Percentiles rank a stretch among this genome's conserved stretches.
Conservation (phyloP, 2,113 vertebrate genomes). For the Periophthalmus modestus region DNA sequence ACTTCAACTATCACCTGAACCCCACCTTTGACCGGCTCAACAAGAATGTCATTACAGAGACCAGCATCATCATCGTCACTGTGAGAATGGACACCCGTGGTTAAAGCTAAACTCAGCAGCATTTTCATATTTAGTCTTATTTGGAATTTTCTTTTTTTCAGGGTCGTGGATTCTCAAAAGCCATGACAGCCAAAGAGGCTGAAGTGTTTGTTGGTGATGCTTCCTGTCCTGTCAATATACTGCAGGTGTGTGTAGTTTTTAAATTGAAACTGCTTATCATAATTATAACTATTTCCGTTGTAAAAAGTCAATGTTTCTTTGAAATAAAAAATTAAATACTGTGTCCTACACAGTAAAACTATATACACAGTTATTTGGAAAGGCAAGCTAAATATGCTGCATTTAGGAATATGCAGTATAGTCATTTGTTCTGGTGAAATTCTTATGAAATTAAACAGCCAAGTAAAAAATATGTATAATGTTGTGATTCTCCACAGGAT, state of each 20-base stretch:
- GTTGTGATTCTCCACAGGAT: constrained; percentile 57
- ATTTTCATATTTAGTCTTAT: not conserved
- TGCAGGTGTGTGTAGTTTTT: constrained; percentile 69
- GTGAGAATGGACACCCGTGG: constrained; percentile 38
- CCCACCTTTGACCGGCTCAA: constrained; percentile 78
- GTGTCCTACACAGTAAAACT: not conserved
- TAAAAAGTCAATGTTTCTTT: no score
- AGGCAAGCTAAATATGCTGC: not conserved
- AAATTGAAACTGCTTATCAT: not conserved
- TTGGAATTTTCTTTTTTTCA: constrained; percentile 36
- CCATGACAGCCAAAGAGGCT: constrained; percentile 88
- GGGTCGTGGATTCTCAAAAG: constrained; percentile 90
- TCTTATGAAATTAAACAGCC: not conserved
- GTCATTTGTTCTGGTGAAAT: not conserved
- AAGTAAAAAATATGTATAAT: not conserved
- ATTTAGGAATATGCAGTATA: not conserved
- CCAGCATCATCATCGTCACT: constrained; percentile 70
- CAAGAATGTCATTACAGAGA: constrained; percentile 69
- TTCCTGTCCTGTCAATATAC: constrained; percentile 84
- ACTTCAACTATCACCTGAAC: constrained; percentile 84
- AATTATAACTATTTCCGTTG: not conserved
- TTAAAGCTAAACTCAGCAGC: not conserved
- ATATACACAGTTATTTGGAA: not conserved
- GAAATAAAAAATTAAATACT: no score
- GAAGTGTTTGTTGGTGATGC: constrained; percentile 89